Base-by-base conservation (phyloP, 2,888 invertebrate genomes). In the Aspidapion aeneum region DNA sequence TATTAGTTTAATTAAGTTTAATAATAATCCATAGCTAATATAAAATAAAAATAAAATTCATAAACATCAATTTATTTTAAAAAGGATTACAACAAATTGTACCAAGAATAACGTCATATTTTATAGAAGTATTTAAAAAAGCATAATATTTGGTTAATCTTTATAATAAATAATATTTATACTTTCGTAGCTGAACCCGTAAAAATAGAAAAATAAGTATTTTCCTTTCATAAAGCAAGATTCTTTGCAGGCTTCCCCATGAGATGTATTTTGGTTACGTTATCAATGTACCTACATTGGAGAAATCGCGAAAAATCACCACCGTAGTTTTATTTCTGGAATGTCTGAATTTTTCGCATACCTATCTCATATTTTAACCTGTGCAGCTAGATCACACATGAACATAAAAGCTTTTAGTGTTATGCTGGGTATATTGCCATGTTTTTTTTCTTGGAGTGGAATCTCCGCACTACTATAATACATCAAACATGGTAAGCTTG, bases 241-340 rank as follows among this genome's bases (percentile, higher is more conserved):
- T 82, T 84, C 69, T 79, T 83, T 63, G 85, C 84, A 77, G 92
- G 92, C 54, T 72, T 89, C 0, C 86, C 85, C 0, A 84, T 88
- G 0, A 89, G 90, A 0, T 86, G 89, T 73, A 80, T 87, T 16
- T 90, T 89, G 80, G 87, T 90, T 0, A 86, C 89, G 0, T 85
- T 89, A 0, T 93, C 95, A 0, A 91, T 94, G 86, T 96, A 95
- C 79, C n/a, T 96, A 95, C 79, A 87, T 93, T 64, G 91, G 92
- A 51, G 96, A 96, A 79, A 90, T 94, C 55, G 86, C 94, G 2
- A 89, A 91, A 82, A 88, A 90, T 64, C 87, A 89, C 21, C 85
- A 89, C n/a, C 83, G 96, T 67, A 95, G 95, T 0, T 87, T 90
- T 0, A 81, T 95, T 0, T 94, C 94, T 1, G 90, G 94, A 0